Evolutionary conservation across 2,113 vertebrate genomes (phyloP).

Genomic region (Tetrao urogallus): DNA sequence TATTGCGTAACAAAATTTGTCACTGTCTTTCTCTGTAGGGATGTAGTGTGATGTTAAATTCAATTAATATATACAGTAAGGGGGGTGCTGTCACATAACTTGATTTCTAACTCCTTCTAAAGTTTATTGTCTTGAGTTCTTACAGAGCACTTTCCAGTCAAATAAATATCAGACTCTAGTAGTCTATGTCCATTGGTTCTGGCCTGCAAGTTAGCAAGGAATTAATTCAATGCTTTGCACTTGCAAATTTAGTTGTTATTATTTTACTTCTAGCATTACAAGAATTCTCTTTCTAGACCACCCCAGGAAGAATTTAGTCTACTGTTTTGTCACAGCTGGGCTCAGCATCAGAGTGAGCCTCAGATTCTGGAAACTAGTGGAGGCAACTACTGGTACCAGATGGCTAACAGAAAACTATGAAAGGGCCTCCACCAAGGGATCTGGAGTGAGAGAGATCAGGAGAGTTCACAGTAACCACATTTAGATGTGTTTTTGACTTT

Average conservation of each 20-base stretch:
- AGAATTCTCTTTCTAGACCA: background rate
- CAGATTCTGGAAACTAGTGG: background rate
- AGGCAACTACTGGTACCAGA: background rate
- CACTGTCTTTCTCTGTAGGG: slow-evolving; percentile 8
- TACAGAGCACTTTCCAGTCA: background rate
- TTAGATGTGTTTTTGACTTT: background rate
- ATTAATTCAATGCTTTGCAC: background rate
- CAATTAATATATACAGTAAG: background rate
- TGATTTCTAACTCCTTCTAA: background rate
- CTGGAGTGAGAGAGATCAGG: background rate
- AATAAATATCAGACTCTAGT: background rate
- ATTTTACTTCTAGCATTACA: background rate
- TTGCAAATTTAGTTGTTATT: background rate
- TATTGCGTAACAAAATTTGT: slow-evolving; percentile 44
- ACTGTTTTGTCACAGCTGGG: background rate
- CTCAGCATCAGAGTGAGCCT: background rate
- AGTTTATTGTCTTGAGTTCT: slow-evolving; percentile 3
- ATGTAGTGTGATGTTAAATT: slow-evolving; percentile 7
- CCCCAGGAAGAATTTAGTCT: background rate
- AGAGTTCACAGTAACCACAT: background rate
- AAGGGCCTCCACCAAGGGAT: background rate
- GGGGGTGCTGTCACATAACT: background rate
- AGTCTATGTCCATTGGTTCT: background rate
- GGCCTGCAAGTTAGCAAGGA: background rate
- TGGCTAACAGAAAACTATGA: background rate